Conservation (phyloP, 2,797 vertebrate species). For the Pogoniulus pusillus region DNA sequence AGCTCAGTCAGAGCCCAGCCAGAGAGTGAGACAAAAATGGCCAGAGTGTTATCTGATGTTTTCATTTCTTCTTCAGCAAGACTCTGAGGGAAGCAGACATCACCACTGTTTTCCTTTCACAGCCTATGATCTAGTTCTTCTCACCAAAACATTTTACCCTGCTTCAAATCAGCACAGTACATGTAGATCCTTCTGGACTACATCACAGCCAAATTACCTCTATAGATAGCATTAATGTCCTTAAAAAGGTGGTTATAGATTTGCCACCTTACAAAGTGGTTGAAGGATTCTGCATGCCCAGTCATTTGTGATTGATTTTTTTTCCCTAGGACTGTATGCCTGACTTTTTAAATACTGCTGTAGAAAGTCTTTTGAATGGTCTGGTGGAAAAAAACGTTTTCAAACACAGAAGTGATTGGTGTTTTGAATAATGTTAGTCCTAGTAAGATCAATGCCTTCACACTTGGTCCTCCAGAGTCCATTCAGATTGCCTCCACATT, state of each 20-base stretch:
- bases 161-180: too few species aligned
- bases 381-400: not conserved
- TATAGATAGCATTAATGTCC: not conserved
- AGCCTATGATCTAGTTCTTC: too few species aligned
- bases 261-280: not conserved
- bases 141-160: too few species aligned
- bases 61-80: too few species aligned
- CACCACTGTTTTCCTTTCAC: too few species aligned
- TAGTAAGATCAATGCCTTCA: not conserved
- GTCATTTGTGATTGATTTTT: not conserved
- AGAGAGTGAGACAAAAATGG: too few species aligned
- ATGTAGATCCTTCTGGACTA: not conserved
- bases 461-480: not conserved
- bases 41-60: too few species aligned
- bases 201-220: not conserved
- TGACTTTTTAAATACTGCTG: not conserved
- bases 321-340: not conserved
- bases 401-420: not conserved
- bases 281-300: not conserved
- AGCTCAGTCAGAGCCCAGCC: too few species aligned
- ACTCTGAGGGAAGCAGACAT: too few species aligned
- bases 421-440: not conserved
- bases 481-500: not conserved
- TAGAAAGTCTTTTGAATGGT: not conserved
- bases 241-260: not conserved